Evolutionary conservation across 2,888 invertebrate species (phyloP).

Genomic region (Spisula subtruncata): DNA sequence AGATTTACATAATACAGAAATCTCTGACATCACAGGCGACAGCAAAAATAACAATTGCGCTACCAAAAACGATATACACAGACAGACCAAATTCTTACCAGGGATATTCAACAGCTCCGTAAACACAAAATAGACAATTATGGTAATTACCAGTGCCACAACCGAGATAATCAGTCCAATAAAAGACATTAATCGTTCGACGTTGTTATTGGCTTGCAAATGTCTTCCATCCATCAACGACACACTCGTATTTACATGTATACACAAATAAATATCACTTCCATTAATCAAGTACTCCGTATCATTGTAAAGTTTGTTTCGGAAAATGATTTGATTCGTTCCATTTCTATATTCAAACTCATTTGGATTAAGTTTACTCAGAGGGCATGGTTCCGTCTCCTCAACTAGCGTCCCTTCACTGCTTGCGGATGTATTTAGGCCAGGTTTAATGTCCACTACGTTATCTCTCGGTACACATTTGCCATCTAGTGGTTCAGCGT

Average conservation of each 20-base stretch:
- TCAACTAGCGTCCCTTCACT: background rate
- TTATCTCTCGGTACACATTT: background rate
- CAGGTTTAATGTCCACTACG: background rate
- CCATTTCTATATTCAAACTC: conserved; percentile 1
- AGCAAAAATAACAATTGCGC: conserved; percentile 89
- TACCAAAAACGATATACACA: conserved; percentile 88
- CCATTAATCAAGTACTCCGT: background rate
- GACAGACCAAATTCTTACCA: conserved; percentile 89
- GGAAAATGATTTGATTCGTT: conserved; percentile 10
- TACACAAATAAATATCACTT: conserved; percentile 13
- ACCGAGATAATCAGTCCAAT: conserved; percentile 90
- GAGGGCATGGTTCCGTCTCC: background rate
- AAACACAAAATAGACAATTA: conserved; percentile 88
- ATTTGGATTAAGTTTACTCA: background rate
- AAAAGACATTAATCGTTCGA: conserved; percentile 88
- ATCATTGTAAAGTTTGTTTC: background rate
- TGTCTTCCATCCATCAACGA: background rate
- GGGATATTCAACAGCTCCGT: conserved; percentile 89
- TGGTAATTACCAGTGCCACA: conserved; percentile 88
- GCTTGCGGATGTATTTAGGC: background rate
- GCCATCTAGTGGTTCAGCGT: background rate
- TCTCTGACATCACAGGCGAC: conserved; percentile 80
- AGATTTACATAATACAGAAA: conserved; percentile 63
- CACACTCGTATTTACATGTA: background rate
- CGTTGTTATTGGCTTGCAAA: conserved; percentile 26